Conservation (phyloP, 2,797 vertebrate species). For the Anniella stebbinsi region DNA sequence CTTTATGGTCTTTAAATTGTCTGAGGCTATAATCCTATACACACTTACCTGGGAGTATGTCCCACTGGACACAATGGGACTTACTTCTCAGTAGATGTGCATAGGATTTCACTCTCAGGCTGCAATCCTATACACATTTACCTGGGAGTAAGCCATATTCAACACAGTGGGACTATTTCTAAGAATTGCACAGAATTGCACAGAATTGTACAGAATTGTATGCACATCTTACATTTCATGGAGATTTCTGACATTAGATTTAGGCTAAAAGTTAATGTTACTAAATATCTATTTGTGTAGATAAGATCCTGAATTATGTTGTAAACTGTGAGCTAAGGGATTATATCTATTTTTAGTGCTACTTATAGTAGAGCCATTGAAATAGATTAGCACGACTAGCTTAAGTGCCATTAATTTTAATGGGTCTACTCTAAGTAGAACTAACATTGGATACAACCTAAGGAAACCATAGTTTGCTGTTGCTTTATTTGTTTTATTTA, state of each 20-base stretch:
- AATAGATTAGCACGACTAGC: no score
- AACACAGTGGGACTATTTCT: neutral
- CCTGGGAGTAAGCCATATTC: neutral
- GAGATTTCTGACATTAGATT: neutral
- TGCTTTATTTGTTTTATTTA: slow-evolving; percentile 4
- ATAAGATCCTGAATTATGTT: neutral
- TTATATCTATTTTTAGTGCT: no score
- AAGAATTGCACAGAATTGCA: neutral
- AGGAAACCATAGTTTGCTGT: slow-evolving; percentile 43
- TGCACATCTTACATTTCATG: neutral
- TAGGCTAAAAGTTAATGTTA: no score
- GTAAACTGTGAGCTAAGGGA: neutral
- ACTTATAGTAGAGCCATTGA: no score
- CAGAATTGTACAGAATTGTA: neutral
- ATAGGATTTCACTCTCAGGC: neutral
- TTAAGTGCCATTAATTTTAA: no score
- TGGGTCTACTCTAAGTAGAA: no score
- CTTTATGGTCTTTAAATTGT: neutral
- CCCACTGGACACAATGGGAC: no score
- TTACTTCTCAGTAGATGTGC: no score
- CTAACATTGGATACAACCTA: no score
- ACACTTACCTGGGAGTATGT: no score
- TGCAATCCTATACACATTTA: neutral
- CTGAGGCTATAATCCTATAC: no score
- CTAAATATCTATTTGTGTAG: neutral